Base-by-base conservation (phyloP, 2,888 invertebrate species). In the Invenusta paracnida region DNA sequence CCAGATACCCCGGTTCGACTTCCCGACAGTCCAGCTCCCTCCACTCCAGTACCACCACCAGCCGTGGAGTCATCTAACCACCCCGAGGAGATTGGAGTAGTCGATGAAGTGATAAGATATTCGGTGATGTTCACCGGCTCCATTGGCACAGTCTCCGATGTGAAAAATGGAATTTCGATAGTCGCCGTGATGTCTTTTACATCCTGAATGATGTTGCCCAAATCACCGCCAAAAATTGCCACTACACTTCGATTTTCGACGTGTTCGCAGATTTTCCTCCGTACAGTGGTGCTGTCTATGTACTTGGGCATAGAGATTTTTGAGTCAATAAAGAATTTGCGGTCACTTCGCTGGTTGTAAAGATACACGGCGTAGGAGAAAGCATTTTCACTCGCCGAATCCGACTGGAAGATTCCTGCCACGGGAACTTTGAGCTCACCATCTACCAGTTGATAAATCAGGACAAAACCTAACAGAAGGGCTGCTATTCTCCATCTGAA, bases 161-260 rank as follows among this genome's bases (percentile, higher is more conserved):
- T 87, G 85, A 82, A 84, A 87, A 88, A 87, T 87, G 88, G 85
- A 87, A 87, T 48, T 87, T 87, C 81, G 87, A 88, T 48, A 82
- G 85, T 82, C 86, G 87, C 25, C 86, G 87, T 31, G 86, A 88
- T 48, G 85, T 86, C 28, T 87, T 87, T 86, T 85, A 87, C 73
- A 30, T 83, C 5, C 73, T 48, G 29, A 73, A 66, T 82, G 85
- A 87, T 11, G 85, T 85, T 67, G 85, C 86, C 84, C 86, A 87
- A 23, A 82, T 86, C 31, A 87, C 88, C 79, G 87, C 88, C 0
- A 88, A 88, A 85, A 87, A 88, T 87, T 86, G 88, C 88, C 81
- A 67, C 2, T n/a, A 25, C 30, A 28, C 29, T 31, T 87, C 73
- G 27, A 29, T 27, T 17, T 23, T 67, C 29, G 17, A 30, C 23